Percentiles rank a stretch among this genome's conserved stretches.
These are phyloP conservation scores for Leptothorax acervorum DNA, from an alignment of 2,888 invertebrate species.

Conservation along the genomic window DNA sequence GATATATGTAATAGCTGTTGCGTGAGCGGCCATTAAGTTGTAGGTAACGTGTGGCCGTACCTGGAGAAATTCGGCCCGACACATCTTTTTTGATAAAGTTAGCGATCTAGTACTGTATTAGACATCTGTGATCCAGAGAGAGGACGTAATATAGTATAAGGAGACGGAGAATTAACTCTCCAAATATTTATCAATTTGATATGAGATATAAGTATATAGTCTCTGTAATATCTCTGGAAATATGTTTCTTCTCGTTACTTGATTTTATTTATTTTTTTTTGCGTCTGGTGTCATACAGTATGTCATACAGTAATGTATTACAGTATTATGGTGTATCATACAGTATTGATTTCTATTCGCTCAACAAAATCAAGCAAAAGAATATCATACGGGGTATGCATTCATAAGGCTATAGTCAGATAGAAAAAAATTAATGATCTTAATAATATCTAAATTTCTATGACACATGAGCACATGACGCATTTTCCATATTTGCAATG, in stretches of 20 bases:
- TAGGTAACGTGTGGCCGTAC: no score
- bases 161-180: no score
- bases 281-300: background rate
- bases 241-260: no score
- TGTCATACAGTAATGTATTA: background rate
- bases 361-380: background rate
- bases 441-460: background rate
- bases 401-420: background rate
- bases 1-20: no score
- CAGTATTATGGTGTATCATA: no score
- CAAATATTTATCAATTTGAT: background rate
- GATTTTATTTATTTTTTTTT: background rate
- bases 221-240: background rate
- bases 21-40: no score
- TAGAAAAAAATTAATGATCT: background rate
- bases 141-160: background rate
- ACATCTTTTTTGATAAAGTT: no score
- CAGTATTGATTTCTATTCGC: background rate
- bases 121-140: background rate
- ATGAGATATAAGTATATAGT: background rate
- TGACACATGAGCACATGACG: background rate
- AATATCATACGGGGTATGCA: background rate
- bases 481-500: background rate
- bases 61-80: no score
- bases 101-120: no score